These are phyloP conservation scores for Pharmacophagus antenor DNA, from an alignment of 2,888 invertebrate species.

Conservation along the genomic window DNA sequence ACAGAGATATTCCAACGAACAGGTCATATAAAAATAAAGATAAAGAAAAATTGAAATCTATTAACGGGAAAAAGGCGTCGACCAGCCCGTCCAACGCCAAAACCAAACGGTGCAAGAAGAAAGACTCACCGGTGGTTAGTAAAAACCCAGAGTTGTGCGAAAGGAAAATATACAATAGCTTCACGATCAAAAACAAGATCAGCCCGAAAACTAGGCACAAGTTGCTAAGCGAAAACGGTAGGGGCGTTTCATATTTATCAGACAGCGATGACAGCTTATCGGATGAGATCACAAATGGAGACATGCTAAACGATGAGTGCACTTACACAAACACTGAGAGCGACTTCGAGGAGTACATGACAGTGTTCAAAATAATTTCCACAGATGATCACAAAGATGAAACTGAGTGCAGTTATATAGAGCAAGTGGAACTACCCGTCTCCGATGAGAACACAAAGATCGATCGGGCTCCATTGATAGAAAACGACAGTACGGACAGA, in stretches of 20 bases:
- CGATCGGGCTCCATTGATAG: slow-evolving; percentile 1
- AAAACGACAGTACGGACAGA: slow-evolving; percentile 17
- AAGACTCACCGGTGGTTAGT: background rate
- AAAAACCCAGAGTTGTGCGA: background rate
- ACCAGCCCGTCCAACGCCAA: background rate
- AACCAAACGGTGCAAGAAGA: background rate
- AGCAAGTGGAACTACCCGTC: background rate
- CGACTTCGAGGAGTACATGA: slow-evolving; percentile 26
- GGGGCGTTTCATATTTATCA: background rate
- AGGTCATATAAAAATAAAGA: background rate
- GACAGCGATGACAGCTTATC: background rate
- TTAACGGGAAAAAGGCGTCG: slow-evolving; percentile 5
- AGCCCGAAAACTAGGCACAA: background rate
- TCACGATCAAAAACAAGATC: background rate
- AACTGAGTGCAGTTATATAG: background rate
- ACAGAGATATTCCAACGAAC: background rate
- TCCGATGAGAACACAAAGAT: background rate
- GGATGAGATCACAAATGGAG: background rate
- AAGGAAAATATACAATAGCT: background rate
- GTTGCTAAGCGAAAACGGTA: background rate
- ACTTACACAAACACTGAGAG: background rate
- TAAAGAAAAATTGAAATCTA: slow-evolving; percentile 3
- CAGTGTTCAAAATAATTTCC: slow-evolving; percentile 22
- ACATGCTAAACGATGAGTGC: background rate
- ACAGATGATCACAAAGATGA: no score